These are phyloP conservation scores for Nibea coibor DNA, from an alignment of 2,113 vertebrate genomes.

Conservation along the genomic window DNA sequence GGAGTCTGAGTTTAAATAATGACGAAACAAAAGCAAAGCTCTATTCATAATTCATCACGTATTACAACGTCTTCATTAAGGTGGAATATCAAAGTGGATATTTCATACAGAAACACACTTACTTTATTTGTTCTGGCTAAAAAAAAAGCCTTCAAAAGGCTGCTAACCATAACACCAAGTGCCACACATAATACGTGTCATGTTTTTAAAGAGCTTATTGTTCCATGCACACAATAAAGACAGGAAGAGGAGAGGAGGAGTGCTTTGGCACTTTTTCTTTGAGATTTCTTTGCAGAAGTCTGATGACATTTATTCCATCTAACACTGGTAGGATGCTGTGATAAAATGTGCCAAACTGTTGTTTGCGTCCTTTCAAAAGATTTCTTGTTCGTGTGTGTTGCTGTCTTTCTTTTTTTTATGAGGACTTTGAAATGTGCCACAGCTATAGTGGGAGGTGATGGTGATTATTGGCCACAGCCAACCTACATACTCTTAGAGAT, in stretches of 20 bases:
- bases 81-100: constrained; percentile 28
- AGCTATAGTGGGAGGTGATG: constrained; percentile 68
- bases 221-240: constrained; percentile 35
- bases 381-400: constrained; percentile 23
- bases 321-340: constrained; percentile 57
- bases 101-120: constrained; percentile 32
- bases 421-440: constrained; percentile 32
- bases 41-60: constrained; percentile 48
- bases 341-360: constrained; percentile 55
- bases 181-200: not conserved
- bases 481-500: constrained; percentile 34
- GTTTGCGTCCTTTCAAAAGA: constrained; percentile 46
- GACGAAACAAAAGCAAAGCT: constrained; percentile 55
- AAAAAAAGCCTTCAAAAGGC: constrained; percentile 4
- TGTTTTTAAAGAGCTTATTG: constrained; percentile 40
- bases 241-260: constrained; percentile 31
- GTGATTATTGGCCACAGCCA: constrained; percentile 43
- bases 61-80: constrained; percentile 45
- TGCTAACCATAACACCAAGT: constrained; percentile 20
- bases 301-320: constrained; percentile 48
- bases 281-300: constrained; percentile 23
- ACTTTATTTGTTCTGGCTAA: constrained; percentile 38
- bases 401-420: not conserved
- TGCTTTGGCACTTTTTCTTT: constrained; percentile 22
- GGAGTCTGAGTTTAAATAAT: constrained; percentile 40